A percentile compares a stretch with the other conserved stretches of the same genome.
These are phyloP conservation scores for Heliangelus exortis DNA, from an alignment of 2,797 vertebrate species.

Conservation along the genomic window DNA sequence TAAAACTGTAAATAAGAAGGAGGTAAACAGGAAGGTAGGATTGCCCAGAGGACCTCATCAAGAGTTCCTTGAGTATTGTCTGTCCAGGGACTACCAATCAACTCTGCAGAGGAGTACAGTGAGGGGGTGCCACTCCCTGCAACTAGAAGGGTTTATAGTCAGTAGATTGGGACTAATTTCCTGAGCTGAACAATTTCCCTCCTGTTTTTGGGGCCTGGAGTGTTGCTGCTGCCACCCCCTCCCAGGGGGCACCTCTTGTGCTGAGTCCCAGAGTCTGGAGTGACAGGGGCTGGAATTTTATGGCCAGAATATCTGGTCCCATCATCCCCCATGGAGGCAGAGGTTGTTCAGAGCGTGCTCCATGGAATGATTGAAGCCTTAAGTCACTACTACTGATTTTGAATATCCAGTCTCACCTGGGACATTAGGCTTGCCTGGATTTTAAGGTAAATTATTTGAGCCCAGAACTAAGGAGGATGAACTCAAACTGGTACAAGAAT, in stretches of 20 bases:
- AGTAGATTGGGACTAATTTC: not conserved
- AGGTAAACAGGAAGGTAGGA: not conserved
- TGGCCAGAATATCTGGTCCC: not conserved
- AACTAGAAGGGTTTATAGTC: not conserved
- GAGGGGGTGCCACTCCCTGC: fast-evolving
- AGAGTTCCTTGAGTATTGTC: not conserved
- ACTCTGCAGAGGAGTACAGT: not conserved
- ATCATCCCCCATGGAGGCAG: not conserved
- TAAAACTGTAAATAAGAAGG: not conserved
- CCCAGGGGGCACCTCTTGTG: not conserved
- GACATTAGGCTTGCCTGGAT: not conserved
- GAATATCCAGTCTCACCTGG: not conserved
- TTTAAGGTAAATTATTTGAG: not conserved
- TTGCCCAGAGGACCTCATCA: not conserved
- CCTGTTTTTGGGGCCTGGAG: not conserved
- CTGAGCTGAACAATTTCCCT: not conserved
- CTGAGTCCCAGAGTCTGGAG: not conserved
- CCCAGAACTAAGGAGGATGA: not conserved
- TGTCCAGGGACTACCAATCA: not conserved
- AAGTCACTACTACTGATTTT: not conserved
- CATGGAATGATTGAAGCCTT: not conserved
- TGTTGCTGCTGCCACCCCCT: not conserved
- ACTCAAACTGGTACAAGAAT: not conserved
- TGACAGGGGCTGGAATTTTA: not conserved
- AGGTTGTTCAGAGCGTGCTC: not conserved